Conservation (phyloP, 1,140 invertebrate species). For the Kradibia gibbosae region DNA sequence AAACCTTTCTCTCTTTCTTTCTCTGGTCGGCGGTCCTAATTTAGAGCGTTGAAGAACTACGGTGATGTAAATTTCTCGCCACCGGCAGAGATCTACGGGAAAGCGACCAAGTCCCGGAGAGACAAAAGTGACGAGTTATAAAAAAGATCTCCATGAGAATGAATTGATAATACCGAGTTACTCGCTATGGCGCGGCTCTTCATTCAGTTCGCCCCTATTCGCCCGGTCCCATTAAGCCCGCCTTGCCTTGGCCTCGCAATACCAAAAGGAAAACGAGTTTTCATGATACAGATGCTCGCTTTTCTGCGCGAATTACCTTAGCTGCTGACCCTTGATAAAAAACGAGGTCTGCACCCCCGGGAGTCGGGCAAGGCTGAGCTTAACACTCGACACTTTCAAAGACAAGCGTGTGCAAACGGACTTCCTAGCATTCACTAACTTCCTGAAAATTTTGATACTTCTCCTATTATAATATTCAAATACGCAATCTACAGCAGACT, state of each 20-base stretch:
- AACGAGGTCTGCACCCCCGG: no score
- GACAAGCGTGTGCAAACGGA: not conserved
- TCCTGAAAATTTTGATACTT: not conserved
- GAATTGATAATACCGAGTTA: constrained; percentile 29
- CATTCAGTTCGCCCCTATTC: not conserved
- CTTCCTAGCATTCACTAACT: not conserved
- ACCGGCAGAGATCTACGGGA: not conserved
- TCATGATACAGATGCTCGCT: constrained; percentile 14
- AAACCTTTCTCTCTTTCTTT: no score
- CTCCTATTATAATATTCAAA: not conserved
- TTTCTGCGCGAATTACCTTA: not conserved
- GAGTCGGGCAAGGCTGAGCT: no score
- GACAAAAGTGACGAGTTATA: no score
- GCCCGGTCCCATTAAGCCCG: not conserved
- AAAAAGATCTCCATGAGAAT: not conserved
- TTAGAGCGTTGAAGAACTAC: not conserved
- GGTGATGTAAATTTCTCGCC: no score
- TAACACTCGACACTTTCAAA: no score
- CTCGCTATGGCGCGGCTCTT: not conserved
- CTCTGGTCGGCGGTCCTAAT: not conserved
- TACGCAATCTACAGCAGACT: not conserved
- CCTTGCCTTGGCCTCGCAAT: not conserved
- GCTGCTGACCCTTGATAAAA: not conserved
- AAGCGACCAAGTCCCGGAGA: not conserved
- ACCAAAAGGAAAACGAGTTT: not conserved